Evolutionary conservation across 2,888 invertebrate species (phyloP).

Genomic region (Trichacis sp.): DNA sequence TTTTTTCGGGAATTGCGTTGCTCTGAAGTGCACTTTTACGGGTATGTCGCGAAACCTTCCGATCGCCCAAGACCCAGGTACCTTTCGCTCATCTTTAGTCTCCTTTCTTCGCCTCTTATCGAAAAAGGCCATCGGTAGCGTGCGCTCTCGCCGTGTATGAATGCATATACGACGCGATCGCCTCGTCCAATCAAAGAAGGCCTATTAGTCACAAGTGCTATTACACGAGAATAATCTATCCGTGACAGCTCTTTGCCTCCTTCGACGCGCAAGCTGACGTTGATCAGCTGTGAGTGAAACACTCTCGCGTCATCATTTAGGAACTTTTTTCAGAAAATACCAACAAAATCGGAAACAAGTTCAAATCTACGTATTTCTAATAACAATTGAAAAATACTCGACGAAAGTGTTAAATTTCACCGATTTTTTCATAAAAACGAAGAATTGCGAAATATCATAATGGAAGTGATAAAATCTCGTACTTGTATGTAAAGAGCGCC

Average conservation of each 20-base stretch:
- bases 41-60: background rate
- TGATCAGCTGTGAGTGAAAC: slow-evolving; percentile 35
- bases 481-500: too few species aligned
- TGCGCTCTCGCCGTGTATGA: slow-evolving; percentile 29
- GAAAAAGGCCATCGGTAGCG: slow-evolving; percentile 23
- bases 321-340: too few species aligned
- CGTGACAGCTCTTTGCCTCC: slow-evolving; percentile 31
- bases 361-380: too few species aligned
- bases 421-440: too few species aligned
- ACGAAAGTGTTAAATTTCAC: too few species aligned
- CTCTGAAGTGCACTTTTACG: too few species aligned
- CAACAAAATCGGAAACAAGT: too few species aligned
- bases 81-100: slow-evolving; percentile 21
- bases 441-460: too few species aligned
- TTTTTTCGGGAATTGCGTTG: too few species aligned
- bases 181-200: slow-evolving; percentile 33
- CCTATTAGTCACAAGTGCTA: slow-evolving; percentile 38
- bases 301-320: slow-evolving; percentile 14
- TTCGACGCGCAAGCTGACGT: slow-evolving; percentile 32
- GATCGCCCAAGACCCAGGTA: slow-evolving; percentile 4
- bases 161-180: slow-evolving; percentile 34
- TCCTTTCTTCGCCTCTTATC: slow-evolving; percentile 19
- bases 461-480: too few species aligned
- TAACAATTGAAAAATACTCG: too few species aligned
- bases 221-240: slow-evolving; percentile 36